Conservation (phyloP, 2,797 vertebrate genomes). For the Nothura maculosa region DNA sequence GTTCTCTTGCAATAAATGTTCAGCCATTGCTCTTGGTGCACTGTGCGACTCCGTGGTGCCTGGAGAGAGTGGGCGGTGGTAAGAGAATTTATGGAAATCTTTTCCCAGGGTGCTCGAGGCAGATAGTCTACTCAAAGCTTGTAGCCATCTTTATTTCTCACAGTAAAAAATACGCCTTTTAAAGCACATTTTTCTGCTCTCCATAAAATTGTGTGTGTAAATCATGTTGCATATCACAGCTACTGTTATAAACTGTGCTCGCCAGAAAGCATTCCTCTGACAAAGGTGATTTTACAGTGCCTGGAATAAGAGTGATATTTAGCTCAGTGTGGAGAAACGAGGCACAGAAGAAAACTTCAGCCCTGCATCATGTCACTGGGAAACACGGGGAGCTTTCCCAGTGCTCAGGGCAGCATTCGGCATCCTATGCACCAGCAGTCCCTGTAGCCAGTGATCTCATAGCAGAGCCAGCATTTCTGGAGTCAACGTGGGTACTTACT, state of each 20-base stretch:
- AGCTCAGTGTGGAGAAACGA: neutral
- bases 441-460: neutral
- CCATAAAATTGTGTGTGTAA: neutral
- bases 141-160: neutral
- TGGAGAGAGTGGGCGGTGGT: neutral
- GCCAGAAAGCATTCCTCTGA: neutral
- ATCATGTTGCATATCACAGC: neutral
- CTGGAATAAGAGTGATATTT: neutral
- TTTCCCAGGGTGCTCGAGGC: neutral
- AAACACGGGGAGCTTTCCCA: neutral
- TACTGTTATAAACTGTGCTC: fast-evolving
- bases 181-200: neutral
- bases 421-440: neutral
- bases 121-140: neutral
- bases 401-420: neutral
- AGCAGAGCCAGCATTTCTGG: neutral
- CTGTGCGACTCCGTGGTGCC: neutral
- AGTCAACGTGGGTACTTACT: neutral
- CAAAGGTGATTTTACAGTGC: neutral
- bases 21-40: neutral
- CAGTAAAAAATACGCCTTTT: neutral
- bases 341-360: fast-evolving
- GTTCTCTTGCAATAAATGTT: neutral
- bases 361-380: neutral
- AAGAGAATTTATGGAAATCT: neutral